These are phyloP conservation scores for Drosophila prolongata DNA, from an alignment of 2,888 invertebrate species.

Conservation along the genomic window DNA sequence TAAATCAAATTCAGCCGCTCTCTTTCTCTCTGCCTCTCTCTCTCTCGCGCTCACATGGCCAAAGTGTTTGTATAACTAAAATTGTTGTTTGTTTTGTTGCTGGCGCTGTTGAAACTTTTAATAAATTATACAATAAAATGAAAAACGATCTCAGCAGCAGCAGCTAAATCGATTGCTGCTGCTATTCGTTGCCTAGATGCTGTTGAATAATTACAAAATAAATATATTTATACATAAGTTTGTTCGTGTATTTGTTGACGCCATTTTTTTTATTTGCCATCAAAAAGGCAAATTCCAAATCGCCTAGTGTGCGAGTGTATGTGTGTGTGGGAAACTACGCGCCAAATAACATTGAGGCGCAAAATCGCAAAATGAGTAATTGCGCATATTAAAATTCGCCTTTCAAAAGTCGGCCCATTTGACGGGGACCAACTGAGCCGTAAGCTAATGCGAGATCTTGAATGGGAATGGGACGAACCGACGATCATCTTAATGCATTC, in stretches of 20 bases:
- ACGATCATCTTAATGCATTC: constrained; percentile 27
- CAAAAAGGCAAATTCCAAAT: constrained; percentile 64
- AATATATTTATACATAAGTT: constrained; percentile 44
- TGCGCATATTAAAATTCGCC: constrained; percentile 61
- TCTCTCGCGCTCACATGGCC: constrained; percentile 35
- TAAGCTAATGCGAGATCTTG: constrained; percentile 42
- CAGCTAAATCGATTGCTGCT: constrained; percentile 39
- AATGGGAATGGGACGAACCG: constrained; percentile 16
- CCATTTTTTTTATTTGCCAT: constrained; percentile 61
- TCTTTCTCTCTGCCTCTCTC: constrained; percentile 7
- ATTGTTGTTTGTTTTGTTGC: constrained; percentile 53
- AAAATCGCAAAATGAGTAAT: constrained; percentile 68
- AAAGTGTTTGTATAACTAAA: constrained; percentile 72
- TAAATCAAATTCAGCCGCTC: constrained; percentile 51
- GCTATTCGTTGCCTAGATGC: constrained; percentile 55
- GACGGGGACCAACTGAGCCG: constrained; percentile 40
- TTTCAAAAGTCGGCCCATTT: constrained; percentile 35
- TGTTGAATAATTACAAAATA: constrained; percentile 77
- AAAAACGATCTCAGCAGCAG: constrained; percentile 64
- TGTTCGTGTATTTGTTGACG: constrained; percentile 52
- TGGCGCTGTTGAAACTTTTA: constrained; percentile 62
- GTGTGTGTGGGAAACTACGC: constrained; percentile 65
- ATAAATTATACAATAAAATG: constrained; percentile 73
- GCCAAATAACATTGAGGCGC: constrained; percentile 58
- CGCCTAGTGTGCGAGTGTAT: constrained; percentile 29